Evolutionary conservation across 92 coral and sea anemone genomes (phyloP).

Genomic region (Montipora capitata): DNA sequence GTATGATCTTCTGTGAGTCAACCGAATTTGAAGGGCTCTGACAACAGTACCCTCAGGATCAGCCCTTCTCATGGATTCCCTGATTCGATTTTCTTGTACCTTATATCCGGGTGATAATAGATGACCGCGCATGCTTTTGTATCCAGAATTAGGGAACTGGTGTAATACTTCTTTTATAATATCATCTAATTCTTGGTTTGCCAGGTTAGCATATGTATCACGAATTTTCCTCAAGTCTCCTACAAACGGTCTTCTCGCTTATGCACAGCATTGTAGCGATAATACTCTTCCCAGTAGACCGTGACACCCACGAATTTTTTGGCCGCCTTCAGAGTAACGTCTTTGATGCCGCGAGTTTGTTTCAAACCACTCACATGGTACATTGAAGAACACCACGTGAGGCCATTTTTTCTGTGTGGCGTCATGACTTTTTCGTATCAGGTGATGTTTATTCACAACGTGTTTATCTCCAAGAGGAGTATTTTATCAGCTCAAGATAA

Average conservation of each 20-base stretch:
- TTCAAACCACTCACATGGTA: too few relatives aligned
- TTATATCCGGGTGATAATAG: constrained; percentile 71
- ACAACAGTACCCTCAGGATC: constrained; percentile 86
- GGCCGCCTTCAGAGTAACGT: too few relatives aligned
- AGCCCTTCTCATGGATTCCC: constrained; percentile 77
- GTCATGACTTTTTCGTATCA: too few relatives aligned
- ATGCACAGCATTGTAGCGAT: constrained; percentile 68
- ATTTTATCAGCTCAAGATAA: too few relatives aligned
- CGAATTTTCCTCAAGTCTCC: constrained; percentile 76
- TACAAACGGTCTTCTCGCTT: constrained; percentile 68
- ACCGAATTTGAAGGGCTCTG: constrained; percentile 81
- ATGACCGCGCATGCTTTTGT: constrained; percentile 77
- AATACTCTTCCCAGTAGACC: too few relatives aligned
- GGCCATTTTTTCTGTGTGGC: too few relatives aligned
- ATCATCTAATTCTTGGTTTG: constrained; percentile 68
- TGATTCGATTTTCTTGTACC: constrained; percentile 73
- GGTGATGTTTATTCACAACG: too few relatives aligned
- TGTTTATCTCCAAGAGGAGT: too few relatives aligned
- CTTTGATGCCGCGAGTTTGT: too few relatives aligned
- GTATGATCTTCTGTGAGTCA: constrained; percentile 75
- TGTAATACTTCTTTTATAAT: constrained; percentile 55
- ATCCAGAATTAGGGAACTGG: constrained; percentile 83
- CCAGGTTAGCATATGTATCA: constrained; percentile 65
- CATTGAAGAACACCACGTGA: too few relatives aligned
- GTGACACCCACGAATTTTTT: too few relatives aligned